Conservation (phyloP, 2,797 vertebrate genomes). For the Mallotus villosus region DNA sequence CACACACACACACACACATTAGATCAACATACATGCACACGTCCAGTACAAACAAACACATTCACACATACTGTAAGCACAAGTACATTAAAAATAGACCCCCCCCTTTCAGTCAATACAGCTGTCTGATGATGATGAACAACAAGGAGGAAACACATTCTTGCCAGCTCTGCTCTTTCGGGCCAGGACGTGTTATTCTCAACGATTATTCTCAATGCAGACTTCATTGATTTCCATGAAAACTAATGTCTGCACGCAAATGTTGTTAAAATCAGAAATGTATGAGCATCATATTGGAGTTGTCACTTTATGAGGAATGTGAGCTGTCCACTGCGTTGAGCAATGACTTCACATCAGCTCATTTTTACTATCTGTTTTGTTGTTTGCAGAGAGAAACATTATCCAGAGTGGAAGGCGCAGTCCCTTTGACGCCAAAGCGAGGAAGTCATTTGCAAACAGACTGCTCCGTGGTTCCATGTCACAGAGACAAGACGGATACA, state of each 20-base stretch:
- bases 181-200: slow-evolving; percentile 34
- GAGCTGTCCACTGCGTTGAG: slow-evolving; percentile 49
- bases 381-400: slow-evolving; percentile 44
- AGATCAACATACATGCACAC: not conserved
- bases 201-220: slow-evolving; percentile 21
- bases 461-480: not conserved
- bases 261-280: slow-evolving; percentile 49
- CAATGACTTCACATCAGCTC: slow-evolving; percentile 45
- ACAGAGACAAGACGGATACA: not conserved
- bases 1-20: not conserved
- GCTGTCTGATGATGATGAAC: slow-evolving; percentile 45
- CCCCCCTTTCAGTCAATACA: slow-evolving; percentile 48
- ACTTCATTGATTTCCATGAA: slow-evolving; percentile 46
- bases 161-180: slow-evolving; percentile 37
- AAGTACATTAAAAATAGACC: no score
- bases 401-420: slow-evolving; percentile 33
- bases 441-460: slow-evolving; percentile 54
- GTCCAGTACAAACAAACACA: not conserved
- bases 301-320: slow-evolving; percentile 52
- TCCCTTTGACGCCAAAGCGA: slow-evolving; percentile 58
- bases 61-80: not conserved
- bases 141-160: slow-evolving; percentile 34
- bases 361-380: slow-evolving; percentile 47
- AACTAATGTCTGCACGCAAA: slow-evolving; percentile 48
- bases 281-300: slow-evolving; percentile 45